These are phyloP conservation scores for Tubulanus polymorphus DNA, from an alignment of 2,888 invertebrate species.

Conservation along the genomic window DNA sequence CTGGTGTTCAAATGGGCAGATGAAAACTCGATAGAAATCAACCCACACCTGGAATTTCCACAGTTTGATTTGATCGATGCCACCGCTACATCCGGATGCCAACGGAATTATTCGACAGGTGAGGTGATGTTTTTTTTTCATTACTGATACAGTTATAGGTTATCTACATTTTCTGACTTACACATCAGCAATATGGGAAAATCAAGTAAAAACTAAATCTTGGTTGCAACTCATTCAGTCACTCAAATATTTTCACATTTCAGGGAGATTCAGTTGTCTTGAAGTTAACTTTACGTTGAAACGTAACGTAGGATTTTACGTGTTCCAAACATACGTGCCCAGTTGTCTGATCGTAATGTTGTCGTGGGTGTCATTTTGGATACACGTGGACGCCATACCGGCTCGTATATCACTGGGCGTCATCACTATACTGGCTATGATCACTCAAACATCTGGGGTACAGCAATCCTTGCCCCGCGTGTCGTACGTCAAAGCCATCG, in stretches of 20 bases:
- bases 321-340: slow-evolving; percentile 50
- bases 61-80: slow-evolving; percentile 71
- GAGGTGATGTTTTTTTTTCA: too few relatives aligned
- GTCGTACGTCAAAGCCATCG: slow-evolving; percentile 20
- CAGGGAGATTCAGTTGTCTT: slow-evolving; percentile 15
- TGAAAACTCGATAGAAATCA: slow-evolving; percentile 91
- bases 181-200: too few relatives aligned
- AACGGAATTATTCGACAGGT: too few relatives aligned
- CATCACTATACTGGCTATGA: slow-evolving; percentile 17
- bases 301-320: slow-evolving; percentile 46
- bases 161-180: too few relatives aligned
- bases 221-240: too few relatives aligned
- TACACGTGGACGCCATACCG: slow-evolving; percentile 18
- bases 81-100: too few relatives aligned
- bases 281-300: slow-evolving; percentile 31
- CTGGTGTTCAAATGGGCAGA: slow-evolving; percentile 97
- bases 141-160: too few relatives aligned
- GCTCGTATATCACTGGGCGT: slow-evolving; percentile 17
- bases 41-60: slow-evolving; percentile 92
- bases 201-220: too few relatives aligned
- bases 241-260: slow-evolving; percentile 1
- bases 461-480: slow-evolving; percentile 16
- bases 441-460: slow-evolving; percentile 10
- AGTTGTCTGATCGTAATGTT: slow-evolving; percentile 46
- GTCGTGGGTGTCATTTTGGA: slow-evolving; percentile 48